Evolutionary conservation across 2,888 invertebrate species (phyloP).

Genomic region (Drosophila demipolita): DNA sequence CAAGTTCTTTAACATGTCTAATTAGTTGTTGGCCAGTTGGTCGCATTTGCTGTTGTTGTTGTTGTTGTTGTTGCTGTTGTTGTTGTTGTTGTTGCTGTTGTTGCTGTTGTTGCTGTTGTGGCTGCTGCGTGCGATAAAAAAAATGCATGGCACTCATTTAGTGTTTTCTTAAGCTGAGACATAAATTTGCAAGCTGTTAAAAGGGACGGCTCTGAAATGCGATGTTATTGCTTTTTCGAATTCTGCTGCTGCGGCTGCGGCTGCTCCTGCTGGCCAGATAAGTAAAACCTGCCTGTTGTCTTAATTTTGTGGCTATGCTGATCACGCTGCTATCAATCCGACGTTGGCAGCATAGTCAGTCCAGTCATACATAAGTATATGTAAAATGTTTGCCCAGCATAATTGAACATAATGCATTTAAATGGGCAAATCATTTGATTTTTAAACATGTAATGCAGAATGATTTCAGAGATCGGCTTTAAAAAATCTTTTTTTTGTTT

Average conservation of each 20-base stretch:
- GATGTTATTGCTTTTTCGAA: constrained; percentile 50
- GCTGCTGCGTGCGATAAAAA: constrained; percentile 69
- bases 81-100: constrained; percentile 17
- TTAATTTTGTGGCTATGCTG: constrained; percentile 8
- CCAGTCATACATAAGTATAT: not conserved
- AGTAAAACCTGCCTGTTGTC: constrained; percentile 16
- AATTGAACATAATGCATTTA: not conserved
- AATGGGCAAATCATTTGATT: not conserved
- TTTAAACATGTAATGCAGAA: not conserved
- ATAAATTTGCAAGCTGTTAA: constrained; percentile 78
- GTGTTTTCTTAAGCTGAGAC: constrained; percentile 78
- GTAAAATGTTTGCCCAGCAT: not conserved
- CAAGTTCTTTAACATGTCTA: constrained; percentile 83
- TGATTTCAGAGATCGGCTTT: not conserved
- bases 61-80: constrained; percentile 11
- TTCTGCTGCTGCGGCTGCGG: constrained; percentile 6
- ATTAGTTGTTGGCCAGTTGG: constrained; percentile 79
- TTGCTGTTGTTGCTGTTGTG: constrained; percentile 22
- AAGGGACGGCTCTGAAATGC: constrained; percentile 53
- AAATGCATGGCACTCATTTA: constrained; percentile 80
- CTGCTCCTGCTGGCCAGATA: constrained; percentile 24
- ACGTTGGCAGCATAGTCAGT: not conserved
- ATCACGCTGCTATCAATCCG: constrained; percentile 1
- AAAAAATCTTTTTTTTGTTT: not conserved
- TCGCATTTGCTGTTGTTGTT: constrained; percentile 32